Base-by-base conservation (phyloP, 2,888 invertebrate genomes). In the Dasypogon diadema region DNA sequence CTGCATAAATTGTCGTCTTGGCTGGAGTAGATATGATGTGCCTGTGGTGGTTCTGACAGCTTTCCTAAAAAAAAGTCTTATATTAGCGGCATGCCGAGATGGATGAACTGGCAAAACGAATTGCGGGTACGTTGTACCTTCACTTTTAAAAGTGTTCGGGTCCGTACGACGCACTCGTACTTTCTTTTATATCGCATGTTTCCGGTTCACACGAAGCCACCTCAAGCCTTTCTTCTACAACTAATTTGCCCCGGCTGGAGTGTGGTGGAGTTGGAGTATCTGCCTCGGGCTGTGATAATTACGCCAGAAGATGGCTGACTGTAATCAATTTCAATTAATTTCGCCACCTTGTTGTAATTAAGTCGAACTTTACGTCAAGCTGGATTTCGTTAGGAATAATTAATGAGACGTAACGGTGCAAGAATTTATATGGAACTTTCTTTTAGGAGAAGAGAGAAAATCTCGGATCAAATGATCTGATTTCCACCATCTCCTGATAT, bases 261-360 rank as follows among this genome's bases (percentile, higher is more conserved):
- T 68, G 54, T 46, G 56, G 60, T 75, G 24, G 77, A 68, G 74
- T 68, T 55, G 58, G 56, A 70, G 54, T 72, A 75, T 75, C 60
- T 51, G 60, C 77, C n/a, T 75, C 56, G 48, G 75, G 46, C 56
- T 63, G 77, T 51, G 77, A 75, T 77, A 77, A 77, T 77, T 77
- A 77, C 77, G 24, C 21, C 18, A 75, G 75, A 75, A 75, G 72
- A 30, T 34, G 65, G 75, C 75, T 75, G 68, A 72, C 75, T 77
- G 75, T 73, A 77, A 77, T 77, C 77, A 77, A 74, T 76, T 77
- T 76, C 75, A 77, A 77, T 77, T 77, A 77, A 77, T 76, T 77
- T 65, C 70, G 65, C 70, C 63, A 74, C 70, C 70, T 54, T 22
- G 70, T 54, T 54, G 70, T 70, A 54, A 54, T 70, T 70, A 54